Evolutionary conservation across 1,140 invertebrate species (phyloP), one percentile per base, ranked within the genome.

Genomic region (Cylas formicarius): DNA sequence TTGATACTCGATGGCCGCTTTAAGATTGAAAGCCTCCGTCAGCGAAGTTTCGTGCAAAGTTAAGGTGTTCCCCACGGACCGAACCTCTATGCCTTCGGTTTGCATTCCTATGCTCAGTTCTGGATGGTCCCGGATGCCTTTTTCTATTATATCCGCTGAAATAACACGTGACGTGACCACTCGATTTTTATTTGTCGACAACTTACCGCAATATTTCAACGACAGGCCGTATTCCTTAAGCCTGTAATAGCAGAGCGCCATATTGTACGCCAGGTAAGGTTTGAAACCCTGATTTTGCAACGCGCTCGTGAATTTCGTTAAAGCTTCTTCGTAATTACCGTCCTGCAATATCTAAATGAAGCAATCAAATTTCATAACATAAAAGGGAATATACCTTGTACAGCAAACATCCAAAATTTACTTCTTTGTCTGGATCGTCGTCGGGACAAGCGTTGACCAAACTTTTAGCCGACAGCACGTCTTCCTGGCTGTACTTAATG

Each of bases 1-100:
- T 63, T 97, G 89, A 69, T 93, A 98, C 69, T 99, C 94, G 54
- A 99, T 94, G 2, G 96, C 96, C 11, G 94, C 94, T 73, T 97
- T 98, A 0, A 99, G 73, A 71, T 99, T 99, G 60, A 98, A 97
- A 0, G 96, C 94, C 72, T 99, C 96, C 10, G 97, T 91, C 2
- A 99, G 71, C 21, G 93, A 93, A 14, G 95, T 97, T 67, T 98
- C 85, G 61, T 98, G 92, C 31, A 99, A 75, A 0, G 89, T 90
- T 23, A 96, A 71, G 2, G 94, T 96, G 69, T 99, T 99, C 10
- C 95, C 96, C 29, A 99, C 95, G 68, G 93, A 97, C 54, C 90
- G 76, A 3, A 95, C 84, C 73, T 96, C 91, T 49, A 94, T 90
- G 6, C 93, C 93, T 68, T 99, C 96, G n/a, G 93, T 92, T 58